Base-by-base conservation (phyloP, 2,888 invertebrate species). In the Chouioia cunea region DNA sequence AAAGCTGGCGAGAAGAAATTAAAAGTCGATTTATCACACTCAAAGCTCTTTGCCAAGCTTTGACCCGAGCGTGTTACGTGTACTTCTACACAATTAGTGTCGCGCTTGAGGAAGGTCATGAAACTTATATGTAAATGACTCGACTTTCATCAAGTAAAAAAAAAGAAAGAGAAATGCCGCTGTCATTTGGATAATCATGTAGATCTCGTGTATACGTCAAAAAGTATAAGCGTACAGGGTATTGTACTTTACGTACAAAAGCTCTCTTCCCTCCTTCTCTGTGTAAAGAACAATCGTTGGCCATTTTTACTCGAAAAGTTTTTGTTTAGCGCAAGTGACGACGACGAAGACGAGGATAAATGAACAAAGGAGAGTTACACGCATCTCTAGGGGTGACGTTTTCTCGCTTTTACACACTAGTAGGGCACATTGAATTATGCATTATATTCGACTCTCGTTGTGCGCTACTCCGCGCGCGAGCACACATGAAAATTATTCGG, bases 361-460 rank as follows among this genome's bases (percentile, higher is more conserved):
- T 65, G 70, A 70, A 66, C 69, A 66, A 52, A 58, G 57, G 46
- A 52, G 65, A 73, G 73, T 63, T 66, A 67, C 70, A 70, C 63
- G 65, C 58, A 54, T 66, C 66, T 46, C 63, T 23, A 43, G 16
- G 23, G 43, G 54, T 66, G 70, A 70, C 63, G 65, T 70, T 66
- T 67, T 48, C n/a, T 36, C 36, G 36, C 36, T 36, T 36, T 36
- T 36, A 36, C 36, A 36, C 36, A n/a, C n/a, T n/a, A n/a, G n/a
- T 36, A 36, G 36, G n/a, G 57, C 70, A 65, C 67, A 71, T 71
- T 73, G 73, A 73, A 73, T 73, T 71, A 73, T 73, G 73, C 73
- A 73, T 70, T 67, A 36, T 36, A 57, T 66, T 65, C 36, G 36
- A n/a, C 36, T 6, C 36, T 36, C 36, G 6, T 8, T 27, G 3